A percentile compares a stretch with the other conserved stretches of the same genome.
Evolutionary conservation across 2,797 vertebrate genomes (phyloP).

Genomic region (Perdix hodgsoniae): DNA sequence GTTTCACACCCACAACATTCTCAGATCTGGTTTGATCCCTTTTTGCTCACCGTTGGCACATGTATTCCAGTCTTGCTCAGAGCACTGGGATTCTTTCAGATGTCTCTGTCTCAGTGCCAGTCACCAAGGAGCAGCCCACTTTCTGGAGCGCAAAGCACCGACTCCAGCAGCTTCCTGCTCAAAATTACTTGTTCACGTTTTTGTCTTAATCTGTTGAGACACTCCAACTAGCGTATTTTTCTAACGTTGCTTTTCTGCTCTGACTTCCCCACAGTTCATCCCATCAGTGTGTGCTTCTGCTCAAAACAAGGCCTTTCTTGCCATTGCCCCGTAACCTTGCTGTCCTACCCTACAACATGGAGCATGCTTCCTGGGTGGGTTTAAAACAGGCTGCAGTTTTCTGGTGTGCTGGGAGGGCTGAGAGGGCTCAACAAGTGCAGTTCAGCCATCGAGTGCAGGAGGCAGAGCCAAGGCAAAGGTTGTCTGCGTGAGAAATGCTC

Average conservation of each 20-base stretch:
- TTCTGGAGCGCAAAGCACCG: background rate
- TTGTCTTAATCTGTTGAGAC: background rate
- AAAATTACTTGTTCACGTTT: background rate
- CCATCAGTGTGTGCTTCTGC: background rate
- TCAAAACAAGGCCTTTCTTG: background rate
- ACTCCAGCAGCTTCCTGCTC: background rate
- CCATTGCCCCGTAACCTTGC: background rate
- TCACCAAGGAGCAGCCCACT: background rate
- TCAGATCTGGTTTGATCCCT: background rate
- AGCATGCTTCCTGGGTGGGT: accelerated
- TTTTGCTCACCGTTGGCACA: background rate
- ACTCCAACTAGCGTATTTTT: background rate
- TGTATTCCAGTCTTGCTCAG: background rate
- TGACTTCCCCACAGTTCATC: background rate
- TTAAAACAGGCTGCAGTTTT: background rate
- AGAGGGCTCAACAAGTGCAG: background rate
- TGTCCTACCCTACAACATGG: background rate
- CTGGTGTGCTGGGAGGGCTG: background rate
- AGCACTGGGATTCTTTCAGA: background rate
- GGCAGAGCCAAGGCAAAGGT: background rate
- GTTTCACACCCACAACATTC: slow-evolving; percentile 46
- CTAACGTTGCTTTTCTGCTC: background rate
- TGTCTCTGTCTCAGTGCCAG: background rate
- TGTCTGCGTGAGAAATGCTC: background rate
- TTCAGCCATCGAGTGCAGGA: background rate